A percentile compares a stretch with the other conserved stretches of the same genome.
Evolutionary conservation across 2,797 vertebrate genomes (phyloP).

Genomic region (Menidia menidia): DNA sequence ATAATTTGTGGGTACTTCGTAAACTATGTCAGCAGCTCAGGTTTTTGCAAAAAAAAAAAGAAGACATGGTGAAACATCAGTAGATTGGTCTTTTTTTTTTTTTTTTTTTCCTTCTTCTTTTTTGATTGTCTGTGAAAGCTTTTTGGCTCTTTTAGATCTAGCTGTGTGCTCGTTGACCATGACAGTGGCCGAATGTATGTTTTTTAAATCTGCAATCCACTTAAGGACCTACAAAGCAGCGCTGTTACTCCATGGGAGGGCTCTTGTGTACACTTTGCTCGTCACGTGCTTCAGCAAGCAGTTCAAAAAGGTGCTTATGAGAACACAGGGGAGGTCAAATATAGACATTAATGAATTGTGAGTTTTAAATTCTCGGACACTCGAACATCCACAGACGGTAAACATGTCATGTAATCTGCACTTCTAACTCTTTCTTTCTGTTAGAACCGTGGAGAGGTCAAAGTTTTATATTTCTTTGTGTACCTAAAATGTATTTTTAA

Average conservation of each 20-base stretch:
- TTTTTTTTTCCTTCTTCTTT: neutral
- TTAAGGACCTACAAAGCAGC: constrained; percentile 45
- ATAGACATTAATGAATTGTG: constrained; percentile 26
- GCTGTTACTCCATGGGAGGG: constrained; percentile 12
- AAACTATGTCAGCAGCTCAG: constrained; percentile 61
- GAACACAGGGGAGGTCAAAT: constrained; percentile 18
- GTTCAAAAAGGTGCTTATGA: constrained; percentile 13
- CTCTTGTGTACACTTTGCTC: constrained; percentile 29
- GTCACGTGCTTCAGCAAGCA: constrained; percentile 27
- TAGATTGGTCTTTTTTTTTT: constrained; percentile 16
- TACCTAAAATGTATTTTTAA: constrained; percentile 55
- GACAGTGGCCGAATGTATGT: constrained; percentile 72
- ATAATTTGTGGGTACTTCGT: constrained; percentile 47
- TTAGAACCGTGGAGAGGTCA: constrained; percentile 36
- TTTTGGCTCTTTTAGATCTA: constrained; percentile 21
- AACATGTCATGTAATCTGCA: constrained; percentile 37
- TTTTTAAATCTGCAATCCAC: constrained; percentile 43
- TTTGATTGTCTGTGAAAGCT: constrained; percentile 23
- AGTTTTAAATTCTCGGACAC: constrained; percentile 14
- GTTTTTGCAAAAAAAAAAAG: constrained; percentile 34
- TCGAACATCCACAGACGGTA: constrained; percentile 32
- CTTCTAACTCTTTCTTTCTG: constrained; percentile 44
- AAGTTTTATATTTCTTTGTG: constrained; percentile 40
- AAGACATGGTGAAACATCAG: constrained; percentile 21
- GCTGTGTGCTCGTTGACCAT: constrained; percentile 30